Evolutionary conservation across 1,140 invertebrate genomes (phyloP), one percentile per base, ranked within the genome.

Genomic region (Zaprionus vittiger): DNA sequence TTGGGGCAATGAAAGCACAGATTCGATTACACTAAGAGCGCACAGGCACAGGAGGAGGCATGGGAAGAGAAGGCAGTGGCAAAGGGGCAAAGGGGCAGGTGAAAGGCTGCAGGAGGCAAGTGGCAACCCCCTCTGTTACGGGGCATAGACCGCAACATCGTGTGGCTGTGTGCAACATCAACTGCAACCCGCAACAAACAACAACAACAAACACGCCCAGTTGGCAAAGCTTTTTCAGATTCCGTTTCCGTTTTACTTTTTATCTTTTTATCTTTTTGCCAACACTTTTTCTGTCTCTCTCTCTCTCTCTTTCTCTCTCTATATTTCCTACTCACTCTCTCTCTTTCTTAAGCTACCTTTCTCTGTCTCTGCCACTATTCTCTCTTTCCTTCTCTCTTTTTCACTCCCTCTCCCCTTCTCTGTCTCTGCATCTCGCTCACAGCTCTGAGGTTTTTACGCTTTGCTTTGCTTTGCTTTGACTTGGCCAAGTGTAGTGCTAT

Each of bases 1-100:
- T 7, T 22, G 26, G 22, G 69, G 79, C 73, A 80, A 71, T 70
- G 63, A 67, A 57, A 73, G 81, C 79, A 82, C 72, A 80, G 83
- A 86, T 87, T 86, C 83, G 83, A 87, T 83, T 86, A 86, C 83
- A 87, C 77, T 80, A 76, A 75, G 79, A 75, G 77, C 41, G 22
- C 41, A 17, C 41, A 7, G 41, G n/a, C 41, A 47, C 7, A 1
- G n/a, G 1, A 14, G 14, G 64, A 44, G 59, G 68, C 34, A 61
- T 7, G 31, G 37, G 69, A 24, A 24, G 24, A 24, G 24, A 24
- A 24, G 24, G 24, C 24, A 24, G 24, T 5, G 41, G 41, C 41
- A 44, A 38, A 34, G 64, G 61, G 64, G 68, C 41, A 61, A 17
- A 38, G 37, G 69, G 44, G 72, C 72, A 74, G 65, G 62, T 72